Conservation (phyloP, 2,797 vertebrate genomes). For the Petrocephalus schoutedeni region DNA sequence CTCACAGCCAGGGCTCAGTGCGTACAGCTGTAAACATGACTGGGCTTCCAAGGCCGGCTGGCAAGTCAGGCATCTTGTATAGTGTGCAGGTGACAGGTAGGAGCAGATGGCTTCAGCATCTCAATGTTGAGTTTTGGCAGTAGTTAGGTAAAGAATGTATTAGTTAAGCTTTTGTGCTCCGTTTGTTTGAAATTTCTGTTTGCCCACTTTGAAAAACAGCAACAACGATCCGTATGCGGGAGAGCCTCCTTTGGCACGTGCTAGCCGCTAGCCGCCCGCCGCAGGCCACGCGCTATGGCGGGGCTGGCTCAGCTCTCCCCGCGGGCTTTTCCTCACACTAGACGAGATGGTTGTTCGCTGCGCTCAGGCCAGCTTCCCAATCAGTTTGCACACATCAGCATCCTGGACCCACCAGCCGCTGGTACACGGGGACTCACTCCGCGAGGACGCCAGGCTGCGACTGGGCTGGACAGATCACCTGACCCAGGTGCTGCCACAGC, state of each 20-base stretch:
- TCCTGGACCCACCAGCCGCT: background rate
- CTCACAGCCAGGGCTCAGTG: background rate
- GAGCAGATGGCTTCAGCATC: conserved; percentile 25
- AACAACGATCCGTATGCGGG: background rate
- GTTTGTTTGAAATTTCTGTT: conserved; percentile 10
- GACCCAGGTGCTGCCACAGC: conserved; percentile 74
- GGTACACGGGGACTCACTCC: background rate
- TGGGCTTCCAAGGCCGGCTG: background rate
- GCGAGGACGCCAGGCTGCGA: background rate
- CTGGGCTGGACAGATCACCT: conserved; percentile 61
- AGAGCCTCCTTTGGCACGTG: conserved; percentile 30
- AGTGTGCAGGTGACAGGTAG: conserved; percentile 25
- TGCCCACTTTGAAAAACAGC: background rate
- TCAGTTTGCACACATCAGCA: background rate
- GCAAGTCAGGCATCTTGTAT: conserved; percentile 10
- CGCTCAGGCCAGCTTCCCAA: background rate
- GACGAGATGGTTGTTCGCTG: background rate
- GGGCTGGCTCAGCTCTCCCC: conserved; percentile 9
- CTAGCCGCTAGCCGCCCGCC: conserved; percentile 28
- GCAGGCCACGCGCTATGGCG: conserved; percentile 18
- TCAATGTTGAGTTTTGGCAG: conserved; percentile 21
- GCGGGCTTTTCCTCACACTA: background rate
- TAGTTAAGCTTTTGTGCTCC: conserved; percentile 24
- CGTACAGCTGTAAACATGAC: background rate
- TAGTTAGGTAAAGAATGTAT: conserved; percentile 34